Evolutionary conservation across 2,113 vertebrate species (phyloP).

Genomic region (Pseudois nayaur): DNA sequence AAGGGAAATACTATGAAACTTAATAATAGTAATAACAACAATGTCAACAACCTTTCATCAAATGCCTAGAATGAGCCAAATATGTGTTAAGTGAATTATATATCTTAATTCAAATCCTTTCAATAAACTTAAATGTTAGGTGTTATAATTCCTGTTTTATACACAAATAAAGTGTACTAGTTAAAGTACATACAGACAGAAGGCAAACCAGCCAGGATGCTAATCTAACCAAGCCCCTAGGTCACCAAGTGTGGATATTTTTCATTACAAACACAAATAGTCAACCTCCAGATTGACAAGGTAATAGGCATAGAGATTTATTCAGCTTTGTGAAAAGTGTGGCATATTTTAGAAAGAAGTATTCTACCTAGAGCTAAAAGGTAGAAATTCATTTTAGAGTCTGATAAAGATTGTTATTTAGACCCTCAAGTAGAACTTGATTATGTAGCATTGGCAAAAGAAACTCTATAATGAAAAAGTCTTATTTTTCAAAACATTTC

Average conservation of each 20-base stretch:
- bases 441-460: not conserved
- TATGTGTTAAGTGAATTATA: not conserved
- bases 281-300: not conserved
- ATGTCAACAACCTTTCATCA: not conserved
- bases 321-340: not conserved
- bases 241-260: not conserved
- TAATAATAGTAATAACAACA: not conserved
- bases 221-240: not conserved
- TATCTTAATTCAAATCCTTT: constrained; percentile 7
- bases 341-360: not conserved
- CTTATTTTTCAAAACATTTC: constrained; percentile 13
- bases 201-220: not conserved
- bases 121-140: not conserved
- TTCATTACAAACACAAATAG: constrained; percentile 3
- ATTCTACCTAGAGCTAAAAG: not conserved
- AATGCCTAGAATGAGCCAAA: not conserved
- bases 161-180: not conserved
- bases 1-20: not conserved
- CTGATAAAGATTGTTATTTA: constrained; percentile 18
- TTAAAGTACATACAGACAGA: not conserved
- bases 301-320: not conserved
- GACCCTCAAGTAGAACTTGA: not conserved
- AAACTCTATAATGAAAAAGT: not conserved
- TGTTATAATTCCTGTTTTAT: not conserved
- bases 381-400: constrained; percentile 14